Percentiles rank a stretch among this genome's conserved stretches.
Conservation (phyloP, 2,113 vertebrate genomes). For the Catharus bicknelli region DNA sequence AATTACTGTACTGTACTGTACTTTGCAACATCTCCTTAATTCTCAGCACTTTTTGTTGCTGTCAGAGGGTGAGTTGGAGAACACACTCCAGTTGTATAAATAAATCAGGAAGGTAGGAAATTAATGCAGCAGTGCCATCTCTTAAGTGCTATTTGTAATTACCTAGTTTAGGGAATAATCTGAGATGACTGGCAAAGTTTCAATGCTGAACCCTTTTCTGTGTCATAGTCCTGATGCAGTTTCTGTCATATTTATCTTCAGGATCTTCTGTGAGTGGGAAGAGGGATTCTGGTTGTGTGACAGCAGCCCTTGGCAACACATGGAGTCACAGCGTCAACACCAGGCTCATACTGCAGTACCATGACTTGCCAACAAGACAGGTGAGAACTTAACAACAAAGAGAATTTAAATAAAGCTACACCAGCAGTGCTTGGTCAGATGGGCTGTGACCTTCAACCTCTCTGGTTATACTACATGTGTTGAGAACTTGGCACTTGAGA, state of each 20-base stretch:
- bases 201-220: not conserved
- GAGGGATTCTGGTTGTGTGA: slow-evolving; percentile 71
- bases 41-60: not conserved
- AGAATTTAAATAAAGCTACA: not conserved
- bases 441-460: not conserved
- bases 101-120: not conserved
- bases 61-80: not conserved
- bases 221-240: not conserved
- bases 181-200: not conserved
- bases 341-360: slow-evolving; percentile 80
- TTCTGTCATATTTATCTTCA: slow-evolving; percentile 44
- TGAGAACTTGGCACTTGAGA: not conserved
- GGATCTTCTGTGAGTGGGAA: slow-evolving; percentile 49
- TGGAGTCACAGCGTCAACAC: slow-evolving; percentile 87
- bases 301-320: slow-evolving; percentile 82
- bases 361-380: slow-evolving; percentile 74
- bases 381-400: slow-evolving; percentile 56
- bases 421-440: not conserved
- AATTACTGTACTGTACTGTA: no score
- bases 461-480: not conserved
- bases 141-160: not conserved
- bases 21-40: not conserved
- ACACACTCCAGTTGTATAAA: not conserved
- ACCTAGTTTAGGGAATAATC: not conserved
- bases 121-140: not conserved